Percentiles rank a stretch among this genome's conserved stretches.
These are phyloP conservation scores for Nautilus pompilius DNA, from an alignment of 1,140 invertebrate genomes.

Conservation along the genomic window DNA sequence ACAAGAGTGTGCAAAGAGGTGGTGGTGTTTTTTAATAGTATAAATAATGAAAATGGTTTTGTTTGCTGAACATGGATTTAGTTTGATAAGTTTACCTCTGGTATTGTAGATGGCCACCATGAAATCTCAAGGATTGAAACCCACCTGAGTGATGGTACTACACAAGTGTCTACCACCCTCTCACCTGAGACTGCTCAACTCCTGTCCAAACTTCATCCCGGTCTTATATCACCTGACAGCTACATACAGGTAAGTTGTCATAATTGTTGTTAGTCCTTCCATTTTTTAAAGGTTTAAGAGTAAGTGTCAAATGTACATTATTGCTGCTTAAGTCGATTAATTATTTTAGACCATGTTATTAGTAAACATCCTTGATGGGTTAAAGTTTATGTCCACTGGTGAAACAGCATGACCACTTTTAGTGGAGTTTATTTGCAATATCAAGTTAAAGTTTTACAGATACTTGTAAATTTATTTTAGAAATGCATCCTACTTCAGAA, in stretches of 20 bases:
- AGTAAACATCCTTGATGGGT: background rate
- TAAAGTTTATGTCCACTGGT: background rate
- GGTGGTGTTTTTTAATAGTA: too few relatives aligned
- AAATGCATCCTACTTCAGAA: too few relatives aligned
- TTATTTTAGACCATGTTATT: background rate
- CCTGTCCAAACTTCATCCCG: slow-evolving; percentile 44
- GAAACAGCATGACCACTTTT: background rate
- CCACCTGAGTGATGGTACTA: slow-evolving; percentile 50
- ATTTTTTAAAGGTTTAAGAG: background rate
- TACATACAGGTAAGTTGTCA: slow-evolving; percentile 33
- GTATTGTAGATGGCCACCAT: slow-evolving; percentile 48
- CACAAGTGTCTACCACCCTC: slow-evolving; percentile 43
- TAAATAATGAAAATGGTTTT: too few relatives aligned
- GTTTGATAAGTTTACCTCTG: too few relatives aligned
- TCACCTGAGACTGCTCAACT: slow-evolving; percentile 50
- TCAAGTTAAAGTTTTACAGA: too few relatives aligned
- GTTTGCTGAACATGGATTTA: too few relatives aligned
- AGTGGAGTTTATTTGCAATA: too few relatives aligned
- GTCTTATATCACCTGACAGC: slow-evolving; percentile 42
- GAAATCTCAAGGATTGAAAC: slow-evolving; percentile 52
- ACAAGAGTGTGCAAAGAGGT: too few relatives aligned
- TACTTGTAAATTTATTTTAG: too few relatives aligned
- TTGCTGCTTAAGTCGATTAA: background rate
- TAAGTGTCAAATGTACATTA: background rate
- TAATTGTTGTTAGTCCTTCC: background rate